Conservation (phyloP, 2,113 vertebrate genomes). For the Uropsilus gracilis region DNA sequence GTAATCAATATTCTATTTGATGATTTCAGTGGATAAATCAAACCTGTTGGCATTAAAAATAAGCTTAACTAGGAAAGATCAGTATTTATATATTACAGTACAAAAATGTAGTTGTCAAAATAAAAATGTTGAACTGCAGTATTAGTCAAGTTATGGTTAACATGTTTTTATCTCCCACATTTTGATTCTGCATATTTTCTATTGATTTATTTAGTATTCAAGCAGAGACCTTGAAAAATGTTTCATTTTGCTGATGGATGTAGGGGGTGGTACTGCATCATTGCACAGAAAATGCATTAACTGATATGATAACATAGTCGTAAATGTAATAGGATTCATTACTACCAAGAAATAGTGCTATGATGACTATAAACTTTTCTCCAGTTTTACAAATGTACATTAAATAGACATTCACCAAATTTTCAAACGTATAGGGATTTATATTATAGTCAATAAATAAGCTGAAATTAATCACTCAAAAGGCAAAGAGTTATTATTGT, state of each 20-base stretch:
- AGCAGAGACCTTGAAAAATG: constrained; percentile 41
- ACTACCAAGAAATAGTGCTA: not conserved
- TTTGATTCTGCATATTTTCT: constrained; percentile 53
- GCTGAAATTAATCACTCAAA: not conserved
- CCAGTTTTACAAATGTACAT: not conserved
- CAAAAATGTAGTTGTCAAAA: constrained; percentile 40
- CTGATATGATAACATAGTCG: constrained; percentile 37
- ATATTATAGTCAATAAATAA: not conserved
- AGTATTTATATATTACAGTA: not conserved
- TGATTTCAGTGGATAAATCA: not conserved
- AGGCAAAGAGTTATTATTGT: not conserved
- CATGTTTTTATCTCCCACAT: constrained; percentile 10
- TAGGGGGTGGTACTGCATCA: not conserved
- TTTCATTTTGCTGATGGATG: constrained; percentile 57
- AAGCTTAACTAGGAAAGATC: not conserved
- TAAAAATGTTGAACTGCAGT: constrained; percentile 7
- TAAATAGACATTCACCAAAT: not conserved
- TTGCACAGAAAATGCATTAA: constrained; percentile 63
- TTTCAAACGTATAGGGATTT: not conserved
- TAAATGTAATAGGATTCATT: constrained; percentile 60
- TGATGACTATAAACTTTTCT: not conserved
- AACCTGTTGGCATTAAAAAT: not conserved
- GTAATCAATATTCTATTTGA: not conserved
- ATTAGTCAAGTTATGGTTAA: not conserved
- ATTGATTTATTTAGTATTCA: constrained; percentile 64